Evolutionary conservation across 2,888 invertebrate genomes (phyloP), one percentile per base, ranked within the genome.

Genomic region (Hypercompe scribonia): DNA sequence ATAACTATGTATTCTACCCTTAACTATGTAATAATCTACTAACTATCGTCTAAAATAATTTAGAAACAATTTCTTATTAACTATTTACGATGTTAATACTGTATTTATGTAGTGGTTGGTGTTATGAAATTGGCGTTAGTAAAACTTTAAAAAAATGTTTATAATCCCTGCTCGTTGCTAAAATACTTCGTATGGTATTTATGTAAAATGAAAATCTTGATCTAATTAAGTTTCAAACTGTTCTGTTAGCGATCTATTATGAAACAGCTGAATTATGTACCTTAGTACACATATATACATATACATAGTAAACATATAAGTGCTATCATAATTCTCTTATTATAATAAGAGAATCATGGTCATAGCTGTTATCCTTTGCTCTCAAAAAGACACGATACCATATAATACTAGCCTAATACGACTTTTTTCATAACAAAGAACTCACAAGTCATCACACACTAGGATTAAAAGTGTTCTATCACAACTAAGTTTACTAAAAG

Each of bases 11-110:
- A 86, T 75, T 82, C 80, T 58, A 81, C 68, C 58, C 65, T 74
- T 79, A 78, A 83, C 83, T 85, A 86, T 85, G 86, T 82, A 77
- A 77, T 72, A 67, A 65, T 74, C 73, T 77, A 13, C 21, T 11
- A 31, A 42, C 76, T 81, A 80, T 82, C 71, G 72, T 75, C 71
- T 65, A 75, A n/a, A 74, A 74, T 67, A 61, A 77, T 79, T 83
- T 78, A 78, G 70, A 66, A 81, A 80, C 75, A 83, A 80, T 80
- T 84, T 80, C 82, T 18, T 84, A 81, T 81, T 68, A 85, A 84
- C 78, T 21, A 21, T 46, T 21, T 46, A 46, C 21, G 7, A 46
- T 5, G 5, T 21, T 21, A 46, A 21, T 46, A 8, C 39, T 28
- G 28, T 7, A 18, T 28, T 28, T 13, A 42, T 68, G 64, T 15